Conservation (phyloP, 2,113 vertebrate genomes). For the Pandion haliaetus region DNA sequence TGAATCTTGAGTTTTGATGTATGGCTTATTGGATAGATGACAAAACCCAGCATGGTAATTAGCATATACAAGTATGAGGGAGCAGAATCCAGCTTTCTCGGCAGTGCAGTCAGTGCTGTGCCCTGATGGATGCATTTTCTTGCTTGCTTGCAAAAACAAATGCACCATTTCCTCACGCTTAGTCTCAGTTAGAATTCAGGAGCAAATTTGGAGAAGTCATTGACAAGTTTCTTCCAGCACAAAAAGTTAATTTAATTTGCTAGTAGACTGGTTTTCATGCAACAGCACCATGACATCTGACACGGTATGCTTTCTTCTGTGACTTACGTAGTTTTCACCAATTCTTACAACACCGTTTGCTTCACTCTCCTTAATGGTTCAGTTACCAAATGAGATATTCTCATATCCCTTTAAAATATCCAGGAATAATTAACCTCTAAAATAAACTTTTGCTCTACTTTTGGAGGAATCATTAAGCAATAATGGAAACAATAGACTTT, state of each 20-base stretch:
- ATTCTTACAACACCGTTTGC: not conserved
- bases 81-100: not conserved
- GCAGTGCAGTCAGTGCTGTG: not conserved
- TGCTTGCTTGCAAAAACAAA: not conserved
- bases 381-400: not conserved
- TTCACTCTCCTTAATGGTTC: not conserved
- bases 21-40: not conserved
- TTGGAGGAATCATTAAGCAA: conserved; percentile 37
- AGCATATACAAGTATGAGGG: not conserved
- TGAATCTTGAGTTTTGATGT: not conserved
- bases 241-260: conserved; percentile 50
- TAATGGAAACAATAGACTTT: conserved; percentile 21
- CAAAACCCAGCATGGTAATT: not conserved
- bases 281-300: not conserved
- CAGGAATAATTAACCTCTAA: conserved; percentile 42
- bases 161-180: not conserved
- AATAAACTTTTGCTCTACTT: conserved; percentile 22
- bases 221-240: not conserved
- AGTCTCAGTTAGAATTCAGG: not conserved
- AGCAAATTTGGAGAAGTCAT: not conserved
- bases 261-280: conserved; percentile 1
- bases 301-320: not conserved
- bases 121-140: not conserved
- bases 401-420: conserved; percentile 28
- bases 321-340: not conserved